Evolutionary conservation across 2,888 invertebrate genomes (phyloP), one percentile per base, ranked within the genome.

Genomic region (Alcis repandata): DNA sequence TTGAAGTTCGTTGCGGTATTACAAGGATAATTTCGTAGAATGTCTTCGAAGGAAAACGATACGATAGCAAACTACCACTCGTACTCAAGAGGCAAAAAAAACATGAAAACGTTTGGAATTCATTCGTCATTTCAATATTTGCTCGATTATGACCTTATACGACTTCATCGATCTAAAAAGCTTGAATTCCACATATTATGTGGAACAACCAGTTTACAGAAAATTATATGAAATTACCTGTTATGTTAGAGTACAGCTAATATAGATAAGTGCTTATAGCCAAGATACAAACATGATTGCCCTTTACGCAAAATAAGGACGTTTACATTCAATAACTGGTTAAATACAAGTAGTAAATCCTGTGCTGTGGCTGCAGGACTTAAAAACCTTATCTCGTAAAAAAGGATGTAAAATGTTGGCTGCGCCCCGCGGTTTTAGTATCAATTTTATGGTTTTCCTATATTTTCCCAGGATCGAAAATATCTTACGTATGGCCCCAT

Each of bases 261-360:
- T 54, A 54, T 41, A 20, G 8, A 58, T 63, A 41, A 58, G 40
- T 43, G 41, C 54, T 17, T 59, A 54, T 17, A 46, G 41, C 10
- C 53, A 13, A 52, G 59, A 22, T 32, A 40, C 20, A 15, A 40
- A 51, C 54, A 46, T 52, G 46, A 57, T 52, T 57, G 43, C 63
- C 65, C 65, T 66, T 49, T 63, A 68, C 59, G 62, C 60, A 66
- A 69, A 70, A 69, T 67, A 65, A 52, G 57, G 68, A 61, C 67
- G 67, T 69, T 74, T 68, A 71, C 72, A 71, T 75, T 70, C 67
- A 74, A 74, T 75, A 76, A 76, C 71, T 68, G 71, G 72, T 68
- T 53, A 65, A 58, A 67, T 72, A 73, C 58, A 63, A 49, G 70
- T 53, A 76, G 63, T 76, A 68, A 72, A 69, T 74, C 66, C 60